Evolutionary conservation across 2,797 vertebrate species (phyloP).

Genomic region (Argyrosomus regius): DNA sequence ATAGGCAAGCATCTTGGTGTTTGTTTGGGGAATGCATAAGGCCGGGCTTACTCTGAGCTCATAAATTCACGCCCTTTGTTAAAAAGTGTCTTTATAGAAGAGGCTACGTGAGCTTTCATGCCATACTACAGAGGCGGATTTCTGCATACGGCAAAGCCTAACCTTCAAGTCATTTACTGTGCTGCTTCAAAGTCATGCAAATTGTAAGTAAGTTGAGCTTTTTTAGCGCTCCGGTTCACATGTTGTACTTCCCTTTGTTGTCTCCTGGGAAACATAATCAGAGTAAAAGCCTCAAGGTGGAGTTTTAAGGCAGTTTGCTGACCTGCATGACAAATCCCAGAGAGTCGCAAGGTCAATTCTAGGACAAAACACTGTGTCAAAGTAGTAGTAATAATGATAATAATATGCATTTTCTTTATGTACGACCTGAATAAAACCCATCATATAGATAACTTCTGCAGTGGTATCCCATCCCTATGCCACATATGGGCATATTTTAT

Average conservation of each 20-base stretch:
- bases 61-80: background rate
- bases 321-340: constrained; percentile 30
- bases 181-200: constrained; percentile 35
- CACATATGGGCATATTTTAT: background rate
- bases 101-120: background rate
- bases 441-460: background rate
- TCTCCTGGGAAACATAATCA: constrained; percentile 37
- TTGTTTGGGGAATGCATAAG: background rate
- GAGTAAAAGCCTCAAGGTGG: constrained; percentile 20
- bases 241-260: constrained; percentile 23
- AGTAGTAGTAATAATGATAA: background rate
- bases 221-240: constrained; percentile 17
- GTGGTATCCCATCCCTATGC: background rate
- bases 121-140: background rate
- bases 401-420: background rate
- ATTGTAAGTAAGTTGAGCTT: constrained; percentile 21
- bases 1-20: fast-evolving
- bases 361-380: constrained; percentile 4
- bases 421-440: background rate
- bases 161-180: constrained; percentile 11
- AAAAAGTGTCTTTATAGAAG: background rate
- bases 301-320: constrained; percentile 28
- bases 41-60: background rate
- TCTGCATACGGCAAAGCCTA: constrained; percentile 10
- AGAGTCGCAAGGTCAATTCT: background rate